Base-by-base conservation (phyloP, 64 coral and sea anemone genomes). In the Trachythela sp. region DNA sequence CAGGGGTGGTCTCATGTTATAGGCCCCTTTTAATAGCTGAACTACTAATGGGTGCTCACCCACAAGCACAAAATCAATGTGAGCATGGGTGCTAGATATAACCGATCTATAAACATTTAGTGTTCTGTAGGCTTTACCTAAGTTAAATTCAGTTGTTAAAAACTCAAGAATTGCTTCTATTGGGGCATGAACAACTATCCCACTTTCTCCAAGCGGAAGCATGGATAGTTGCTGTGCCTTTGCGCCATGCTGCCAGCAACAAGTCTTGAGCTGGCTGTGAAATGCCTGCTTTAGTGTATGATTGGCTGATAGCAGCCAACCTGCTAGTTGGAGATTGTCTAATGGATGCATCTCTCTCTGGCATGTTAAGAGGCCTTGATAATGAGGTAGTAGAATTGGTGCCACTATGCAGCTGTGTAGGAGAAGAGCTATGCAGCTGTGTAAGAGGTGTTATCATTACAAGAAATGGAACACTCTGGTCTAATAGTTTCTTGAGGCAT, bases 21-120 rank as follows among this genome's bases (percentile, higher is more conserved):
- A 91, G 4, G 58, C 54, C 18, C 89, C 84, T 31, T 91, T 86
- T 18, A 91, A 85, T 40, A 92, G 54, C 32, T 92, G 91, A 14
- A 84, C 54, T 84, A 92, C 86, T 88, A 85, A 85, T 20, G 77
- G 91, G 48, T 92, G 91, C 48, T 87, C 90, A 20, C 67, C 70
- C 17, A 92, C 85, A 18, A 1, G 0, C 8, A 91, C 52, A 36
- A 49, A 86, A 51, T 91, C 90, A 77, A 86, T n/a, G n/a, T n/a
- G n/a, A n/a, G n/a, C n/a, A n/a, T 45, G 42, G 10, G 42, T 45
- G 4, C 3, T 45, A 5, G 42, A 45, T 5, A 45, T 45, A 45
- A 10, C 42, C 42, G 42, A 45, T 5, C 42, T 3, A 45, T 45
- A 45, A 5, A 45, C 42, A 26, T 84, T 84, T 45, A 45, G 4